A percentile compares a stretch with the other conserved stretches of the same genome.
These are phyloP conservation scores for Tenualosa ilisha DNA, from an alignment of 2,797 vertebrate genomes.

Conservation along the genomic window DNA sequence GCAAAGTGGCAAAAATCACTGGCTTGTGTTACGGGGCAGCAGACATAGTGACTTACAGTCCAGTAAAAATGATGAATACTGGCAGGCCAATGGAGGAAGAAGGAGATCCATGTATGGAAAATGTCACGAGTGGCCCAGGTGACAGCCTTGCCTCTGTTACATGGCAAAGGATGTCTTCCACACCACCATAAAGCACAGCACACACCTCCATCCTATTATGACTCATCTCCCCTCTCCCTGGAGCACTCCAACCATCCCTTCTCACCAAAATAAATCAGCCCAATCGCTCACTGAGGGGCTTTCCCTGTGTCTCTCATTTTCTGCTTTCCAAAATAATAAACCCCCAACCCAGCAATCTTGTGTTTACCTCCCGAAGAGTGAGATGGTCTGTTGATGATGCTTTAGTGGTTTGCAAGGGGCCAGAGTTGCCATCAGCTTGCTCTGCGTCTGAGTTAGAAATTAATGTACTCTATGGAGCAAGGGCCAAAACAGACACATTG, in stretches of 20 bases:
- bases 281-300: background rate
- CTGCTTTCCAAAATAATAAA: slow-evolving; percentile 40
- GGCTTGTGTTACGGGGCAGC: slow-evolving; percentile 5
- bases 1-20: slow-evolving; percentile 19
- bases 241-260: background rate
- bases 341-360: background rate
- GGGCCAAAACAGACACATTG: background rate
- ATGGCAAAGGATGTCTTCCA: background rate
- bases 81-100: background rate
- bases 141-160: background rate
- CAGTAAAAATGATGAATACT: slow-evolving; percentile 16
- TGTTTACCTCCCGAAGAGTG: background rate
- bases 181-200: background rate
- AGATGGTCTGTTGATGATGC: background rate
- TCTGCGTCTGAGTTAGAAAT: background rate
- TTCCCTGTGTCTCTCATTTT: background rate
- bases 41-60: background rate
- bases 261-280: background rate
- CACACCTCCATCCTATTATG: background rate
- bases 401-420: background rate
- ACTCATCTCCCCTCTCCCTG: background rate
- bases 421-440: background rate
- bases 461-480: background rate
- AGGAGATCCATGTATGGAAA: background rate
- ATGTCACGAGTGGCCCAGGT: background rate